Base-by-base conservation (phyloP, 2,888 invertebrate species). In the Pristionchus maxplancki region DNA sequence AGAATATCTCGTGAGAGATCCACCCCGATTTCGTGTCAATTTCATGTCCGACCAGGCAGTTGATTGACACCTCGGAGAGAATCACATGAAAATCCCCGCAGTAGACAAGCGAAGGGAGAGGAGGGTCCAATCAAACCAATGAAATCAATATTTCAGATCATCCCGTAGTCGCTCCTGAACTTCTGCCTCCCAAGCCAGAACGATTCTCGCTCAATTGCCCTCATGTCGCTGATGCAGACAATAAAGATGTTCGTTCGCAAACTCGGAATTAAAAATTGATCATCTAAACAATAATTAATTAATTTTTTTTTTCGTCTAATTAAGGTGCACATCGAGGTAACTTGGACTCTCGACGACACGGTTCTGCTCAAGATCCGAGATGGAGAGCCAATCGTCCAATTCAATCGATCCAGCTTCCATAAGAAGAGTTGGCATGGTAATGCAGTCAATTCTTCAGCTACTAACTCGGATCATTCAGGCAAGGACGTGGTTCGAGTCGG, bases 281-380 rank as follows among this genome's bases (percentile, higher is more conserved):
- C 34, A 1, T 37, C n/a, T n/a, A 6, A 86, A 48, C 67, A 48
- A n/a, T 9, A 11, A 5, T 44, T 58, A 64, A 44, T 50, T n/a
- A n/a, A n/a, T n/a, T n/a, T n/a, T n/a, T n/a, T n/a, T n/a, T n/a
- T n/a, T n/a, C n/a, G n/a, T n/a, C n/a, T n/a, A n/a, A n/a, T n/a
- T n/a, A n/a, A 89, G 89, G 89, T 89, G 64, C 85, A 87, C 40
- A 90, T 91, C 71, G 91, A 91, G 67, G 92, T 92, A 5, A 89
- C 91, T 37, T 92, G 92, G 92, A 92, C 91, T 1, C 71, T 91
- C 34, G 92, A 92, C 87, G 91, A 92, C 74, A 91, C 92, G 0
- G 89, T 92, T 20, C 91, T 91, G 90, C 89, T 92, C n/a, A 92
- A 92, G 89, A 91, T 92, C 62, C 90, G 91, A 48, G 85, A 92